Evolutionary conservation across 2,888 invertebrate species (phyloP), one percentile per base, ranked within the genome.

Genomic region (Bimastos eiseni): DNA sequence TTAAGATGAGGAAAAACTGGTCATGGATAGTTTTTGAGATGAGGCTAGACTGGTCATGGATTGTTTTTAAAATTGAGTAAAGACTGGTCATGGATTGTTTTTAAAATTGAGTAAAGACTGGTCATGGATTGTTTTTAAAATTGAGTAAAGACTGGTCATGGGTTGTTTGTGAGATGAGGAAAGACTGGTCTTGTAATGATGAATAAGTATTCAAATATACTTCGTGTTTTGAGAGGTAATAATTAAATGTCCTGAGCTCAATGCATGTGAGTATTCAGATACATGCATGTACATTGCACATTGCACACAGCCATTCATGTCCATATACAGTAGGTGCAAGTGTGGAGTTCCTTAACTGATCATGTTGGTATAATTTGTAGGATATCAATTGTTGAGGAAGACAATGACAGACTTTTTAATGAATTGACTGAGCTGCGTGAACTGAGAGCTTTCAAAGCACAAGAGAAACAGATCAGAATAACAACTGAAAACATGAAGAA

Each of bases 351-450:
- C n/a, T 70, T 8, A 70, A n/a, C n/a, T 70, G 70, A n/a, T 11
- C n/a, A 70, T 70, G 70, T n/a, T 70, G 30, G 13, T 70, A 70
- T 70, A n/a, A 49, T 83, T 41, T 33, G 19, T 90, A 94, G 94
- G 91, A 92, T 94, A 34, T 91, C 92, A 37, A 92, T 94, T 34
- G 93, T 95, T 34, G 93, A 93, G 86, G 93, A 92, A 86, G 94
- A 94, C 91, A 95, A 94, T 93, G 93, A 93, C 13, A 92, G 93
- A 83, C 92, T 95, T 30, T 91, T 91, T 33, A 92, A 93, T 41
- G 93, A 94, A 90, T 91, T 94, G 88, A 89, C 92, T 30, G 93
- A 93, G 34, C 90, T 94, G 89, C 92, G 92, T 90, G 92, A 91
- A 38, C 92, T 92, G 88, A 92, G 93, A 83, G 91, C 34, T 6